Base-by-base conservation (phyloP, 2,797 vertebrate species). In the Syngnathus acus region DNA sequence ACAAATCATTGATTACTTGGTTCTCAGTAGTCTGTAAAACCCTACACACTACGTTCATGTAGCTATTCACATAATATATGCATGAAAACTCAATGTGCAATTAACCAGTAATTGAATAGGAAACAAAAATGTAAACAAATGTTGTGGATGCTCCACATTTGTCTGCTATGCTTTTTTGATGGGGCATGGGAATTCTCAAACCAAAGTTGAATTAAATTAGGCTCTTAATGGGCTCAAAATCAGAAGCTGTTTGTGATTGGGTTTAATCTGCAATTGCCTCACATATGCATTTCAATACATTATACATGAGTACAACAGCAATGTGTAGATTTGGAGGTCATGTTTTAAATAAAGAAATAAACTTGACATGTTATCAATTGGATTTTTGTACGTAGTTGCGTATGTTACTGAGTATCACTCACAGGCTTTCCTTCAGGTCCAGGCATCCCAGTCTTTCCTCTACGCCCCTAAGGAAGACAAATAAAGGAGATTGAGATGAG, bases 361-460 rank as follows among this genome's bases (percentile, higher is more conserved):
- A n/a, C n/a, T n/a, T n/a, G n/a, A n/a, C 21, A 23, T 62, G 13
- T 42, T 17, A n/a, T 60, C 10, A 39, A 39, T 59, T 7, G 17
- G 37, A 9, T 61, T 23, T n/a, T 40, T 61, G 21, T 21, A n/a
- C 21, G 10, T 40, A 21, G n/a, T 59, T 42, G 58, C 1, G 42
- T 45, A 8, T 67, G 32, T 39, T 48, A n/a, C n/a, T 62, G 53
- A 51, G 26, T 59, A 53, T 69, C n/a, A 95, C 94, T 96, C 87
- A 98, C 95, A 62, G 93, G 91, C 37, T 84, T 91, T 80, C 95
- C 95, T 59, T 89, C 91, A 65, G 87, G 85, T 68, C 95, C 95
- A 0, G 90, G 79, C 80, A 93, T 88, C 84, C 96, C 95, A 39
- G 90, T 75, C 83, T 96, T 96, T 72, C 97, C 96, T 88, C 95